Evolutionary conservation across 2,113 vertebrate species (phyloP).

Genomic region (Neolamprologus kungweensis): DNA sequence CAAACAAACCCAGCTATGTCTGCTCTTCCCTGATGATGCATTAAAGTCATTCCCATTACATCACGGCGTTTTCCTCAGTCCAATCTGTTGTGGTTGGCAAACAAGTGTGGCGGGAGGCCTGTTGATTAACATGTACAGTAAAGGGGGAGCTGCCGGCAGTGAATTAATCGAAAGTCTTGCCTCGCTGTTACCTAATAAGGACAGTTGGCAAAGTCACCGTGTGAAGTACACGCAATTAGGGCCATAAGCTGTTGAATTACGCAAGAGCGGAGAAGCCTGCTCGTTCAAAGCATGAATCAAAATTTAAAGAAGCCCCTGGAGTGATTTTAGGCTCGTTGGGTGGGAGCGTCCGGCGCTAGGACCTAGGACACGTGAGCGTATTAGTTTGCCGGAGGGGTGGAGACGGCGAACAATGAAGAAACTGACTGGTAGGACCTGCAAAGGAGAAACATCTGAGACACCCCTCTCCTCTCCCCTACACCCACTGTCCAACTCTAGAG

Average conservation of each 20-base stretch:
- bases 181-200: conserved; percentile 32
- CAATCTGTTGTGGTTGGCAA: conserved; percentile 12
- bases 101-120: conserved; percentile 19
- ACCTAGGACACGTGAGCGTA: conserved; percentile 60
- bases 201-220: conserved; percentile 46
- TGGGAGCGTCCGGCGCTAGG: conserved; percentile 50
- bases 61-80: background rate
- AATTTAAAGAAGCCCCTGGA: background rate
- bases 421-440: conserved; percentile 46
- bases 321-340: background rate
- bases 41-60: background rate
- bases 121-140: conserved; percentile 34
- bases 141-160: background rate
- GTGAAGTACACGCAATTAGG: background rate
- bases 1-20: background rate
- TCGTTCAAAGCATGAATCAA: conserved; percentile 27
- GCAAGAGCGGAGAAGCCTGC: conserved; percentile 26
- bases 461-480: background rate
- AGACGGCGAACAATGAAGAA: conserved; percentile 65
- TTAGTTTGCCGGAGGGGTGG: conserved; percentile 58
- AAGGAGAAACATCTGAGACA: background rate
- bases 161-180: conserved; percentile 25
- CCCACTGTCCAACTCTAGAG: background rate
- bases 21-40: background rate
- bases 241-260: conserved; percentile 49